Base-by-base conservation (phyloP, 2,888 invertebrate species). In the Orchesella flavescens region DNA sequence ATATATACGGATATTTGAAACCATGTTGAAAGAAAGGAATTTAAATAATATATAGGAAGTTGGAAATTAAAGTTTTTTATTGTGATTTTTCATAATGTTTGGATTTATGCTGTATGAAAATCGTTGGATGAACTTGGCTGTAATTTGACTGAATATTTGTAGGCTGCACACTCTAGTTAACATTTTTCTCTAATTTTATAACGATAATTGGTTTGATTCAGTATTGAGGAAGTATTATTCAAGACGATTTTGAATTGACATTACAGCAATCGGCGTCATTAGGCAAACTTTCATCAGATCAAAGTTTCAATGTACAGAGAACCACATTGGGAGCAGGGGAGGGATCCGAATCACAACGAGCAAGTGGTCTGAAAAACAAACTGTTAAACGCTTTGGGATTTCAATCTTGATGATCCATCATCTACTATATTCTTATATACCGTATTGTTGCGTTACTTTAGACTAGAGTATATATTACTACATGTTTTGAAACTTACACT, bases 311-410 rank as follows among this genome's bases (percentile, higher is more conserved):
- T 89, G 89, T 89, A 89, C 89, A 89, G 89, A 89, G 89, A 89
- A 89, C 89, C 85, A 87, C 87, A 79, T 87, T 87, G 79, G 85
- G 87, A 78, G 72, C 86, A 80, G 87, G 87, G 78, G 86, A 86
- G 74, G 85, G 90, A 90, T 90, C 93, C 93, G 92, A 92, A 91
- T 93, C 90, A 84, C 93, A 93, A 91, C 93, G 93, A 92, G 94
- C 87, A 78, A 87, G 88, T 81, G 89, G 94, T 92, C 92, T 95
- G 90, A 95, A 94, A 93, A 94, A 93, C 91, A 95, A 95, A 93
- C 92, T 95, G 91, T 95, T 95, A 93, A 94, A 94, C 92, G 95
- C 94, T 90, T 93, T 95, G 91, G 95, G 95, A 90, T 93, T 95
- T 91, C 93, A 94, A 92, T 94, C 94, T 89, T 92, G 83, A 84